Percentiles rank a stretch among this genome's conserved stretches.
These are phyloP conservation scores for Syngnathus rostellatus DNA, from an alignment of 2,797 vertebrate genomes.

Conservation along the genomic window DNA sequence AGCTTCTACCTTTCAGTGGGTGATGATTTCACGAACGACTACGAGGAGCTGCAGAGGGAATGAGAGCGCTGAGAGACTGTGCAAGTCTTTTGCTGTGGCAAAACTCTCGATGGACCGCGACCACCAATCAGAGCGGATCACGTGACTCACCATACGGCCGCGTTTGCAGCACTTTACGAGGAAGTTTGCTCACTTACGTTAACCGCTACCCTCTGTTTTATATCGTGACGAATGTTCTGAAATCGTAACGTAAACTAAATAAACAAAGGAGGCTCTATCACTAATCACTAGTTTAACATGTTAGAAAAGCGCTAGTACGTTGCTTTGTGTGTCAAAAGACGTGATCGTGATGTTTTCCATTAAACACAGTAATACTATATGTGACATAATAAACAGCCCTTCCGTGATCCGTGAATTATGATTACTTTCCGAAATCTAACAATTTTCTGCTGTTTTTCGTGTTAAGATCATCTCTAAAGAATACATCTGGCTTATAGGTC, in stretches of 20 bases:
- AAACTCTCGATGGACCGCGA: background rate
- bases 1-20: conserved; percentile 1
- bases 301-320: too few species aligned
- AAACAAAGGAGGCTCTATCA: background rate
- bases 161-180: background rate
- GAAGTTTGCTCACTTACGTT: background rate
- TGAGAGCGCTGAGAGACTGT: conserved; percentile 10
- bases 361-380: too few species aligned
- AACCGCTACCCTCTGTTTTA: background rate
- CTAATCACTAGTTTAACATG: too few species aligned
- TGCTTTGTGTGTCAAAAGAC: too few species aligned
- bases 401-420: too few species aligned
- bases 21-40: accelerated
- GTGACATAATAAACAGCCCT: too few species aligned
- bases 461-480: too few species aligned
- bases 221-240: background rate
- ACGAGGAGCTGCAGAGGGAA: conserved; percentile 10
- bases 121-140: background rate
- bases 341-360: too few species aligned
- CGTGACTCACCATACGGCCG: background rate
- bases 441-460: too few species aligned
- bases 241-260: background rate
- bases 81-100: conserved; percentile 11
- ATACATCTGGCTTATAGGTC: too few species aligned
- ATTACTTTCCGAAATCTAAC: too few species aligned